These are phyloP conservation scores for Ladona fulva DNA, from an alignment of 1,140 invertebrate genomes.

Conservation along the genomic window DNA sequence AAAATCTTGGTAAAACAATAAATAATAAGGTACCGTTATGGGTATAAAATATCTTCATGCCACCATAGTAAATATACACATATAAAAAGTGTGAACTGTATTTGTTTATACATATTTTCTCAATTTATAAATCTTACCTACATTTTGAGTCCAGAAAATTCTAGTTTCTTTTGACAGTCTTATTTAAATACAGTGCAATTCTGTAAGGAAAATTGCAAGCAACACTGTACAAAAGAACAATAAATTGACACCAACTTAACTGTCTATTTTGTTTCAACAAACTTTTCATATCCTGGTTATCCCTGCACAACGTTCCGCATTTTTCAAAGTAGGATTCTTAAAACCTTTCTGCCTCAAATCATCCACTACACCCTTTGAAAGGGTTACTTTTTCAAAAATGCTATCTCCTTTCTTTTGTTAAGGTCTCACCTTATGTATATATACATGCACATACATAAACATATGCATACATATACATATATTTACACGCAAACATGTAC, in stretches of 20 bases:
- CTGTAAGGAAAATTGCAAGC: slow-evolving; percentile 5
- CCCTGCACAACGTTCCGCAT: background rate
- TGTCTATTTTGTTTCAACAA: slow-evolving; percentile 5
- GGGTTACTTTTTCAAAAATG: background rate
- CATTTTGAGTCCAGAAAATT: slow-evolving; percentile 8
- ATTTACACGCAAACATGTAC: background rate
- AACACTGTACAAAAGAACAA: slow-evolving; percentile 10
- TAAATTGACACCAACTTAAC: slow-evolving; percentile 10
- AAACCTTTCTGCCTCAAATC: background rate
- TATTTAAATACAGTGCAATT: slow-evolving; percentile 5
- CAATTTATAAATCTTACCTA: slow-evolving; percentile 10
- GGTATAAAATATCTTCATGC: slow-evolving; percentile 10
- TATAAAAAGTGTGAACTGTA: slow-evolving; percentile 10
- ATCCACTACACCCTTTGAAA: background rate
- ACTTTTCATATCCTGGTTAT: slow-evolving; percentile 4
- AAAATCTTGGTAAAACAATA: slow-evolving; percentile 10
- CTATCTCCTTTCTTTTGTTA: background rate
- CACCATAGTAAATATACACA: slow-evolving; percentile 10
- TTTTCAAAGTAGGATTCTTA: background rate
- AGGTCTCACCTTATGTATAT: slow-evolving; percentile 6
- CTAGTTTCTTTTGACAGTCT: slow-evolving; percentile 9
- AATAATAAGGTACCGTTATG: slow-evolving; percentile 10
- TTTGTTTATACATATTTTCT: slow-evolving; percentile 11
- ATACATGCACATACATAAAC: slow-evolving; percentile 6
- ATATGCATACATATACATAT: background rate